Base-by-base conservation (phyloP, 2,888 invertebrate genomes). In the Aphidius colemani region DNA sequence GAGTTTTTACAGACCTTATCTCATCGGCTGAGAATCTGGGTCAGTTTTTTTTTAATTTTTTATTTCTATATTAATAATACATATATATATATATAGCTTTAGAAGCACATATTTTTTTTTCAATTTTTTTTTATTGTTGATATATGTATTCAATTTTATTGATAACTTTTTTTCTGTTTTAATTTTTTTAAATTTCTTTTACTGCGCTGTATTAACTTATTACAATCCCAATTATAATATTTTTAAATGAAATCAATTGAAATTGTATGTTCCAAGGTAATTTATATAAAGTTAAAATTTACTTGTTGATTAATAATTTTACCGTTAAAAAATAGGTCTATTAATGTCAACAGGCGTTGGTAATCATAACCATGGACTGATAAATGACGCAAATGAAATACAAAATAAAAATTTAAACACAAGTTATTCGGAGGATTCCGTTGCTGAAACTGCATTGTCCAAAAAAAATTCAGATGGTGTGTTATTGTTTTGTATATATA, bases 381-480 rank as follows among this genome's bases (percentile, higher is more conserved):
- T 69, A 63, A 75, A 72, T 66, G 73, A 72, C 59, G 70, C 70
- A 67, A 75, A 73, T 63, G 74, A 72, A 63, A 71, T 71, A 63
- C 67, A 67, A 63, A 83, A 84, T 71, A 84, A 85, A 80, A 85
- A 85, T 78, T 83, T 88, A 74, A 89, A 90, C 85, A 88, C 90
- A 72, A 89, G 90, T 83, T 89, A 89, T 85, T 91, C 90, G 85
- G 91, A 92, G 85, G 93, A 93, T 85, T 91, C 91, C 73, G 90
- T 92, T 79, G 88, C 90, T 74, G 92, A 92, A 83, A 90, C 90
- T 77, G 88, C 90, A 79, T 86, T 90, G 83, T 88, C 89, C 83
- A 92, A 92, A 86, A 90, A 88, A 86, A 91, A 89, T 86, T 92
- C 92, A 76, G 92, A 92, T 85, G 92, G 92, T 93, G 89, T 11